Evolutionary conservation across 1,140 invertebrate genomes (phyloP), one percentile per base, ranked within the genome.

Genomic region (Macrosteles quadrilineatus): DNA sequence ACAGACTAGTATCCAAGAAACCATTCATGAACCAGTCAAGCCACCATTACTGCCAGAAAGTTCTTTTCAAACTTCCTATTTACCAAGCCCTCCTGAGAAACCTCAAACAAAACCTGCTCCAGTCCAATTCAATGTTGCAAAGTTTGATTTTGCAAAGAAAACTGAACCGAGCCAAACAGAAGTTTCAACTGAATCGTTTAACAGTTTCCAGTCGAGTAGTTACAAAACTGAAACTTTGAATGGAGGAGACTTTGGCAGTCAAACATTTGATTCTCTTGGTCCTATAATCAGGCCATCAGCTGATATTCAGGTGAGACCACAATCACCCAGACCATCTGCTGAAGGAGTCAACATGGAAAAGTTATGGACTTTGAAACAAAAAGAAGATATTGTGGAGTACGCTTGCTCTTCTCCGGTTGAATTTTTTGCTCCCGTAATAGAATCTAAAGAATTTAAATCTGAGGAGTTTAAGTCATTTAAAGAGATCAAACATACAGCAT

Each of bases 321-420:
- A 68, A 23, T 53, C 36, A n/a, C 55, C 55, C 9, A 59, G 55
- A 59, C 55, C 87, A 3, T 87, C 86, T 0, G 82, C 83, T 0
- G 86, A 88, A 76, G 86, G 79, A 1, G 71, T 88, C 62, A 80
- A 82, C 21, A 87, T 88, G 86, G 86, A 88, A 68, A 88, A 87
- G 76, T 76, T 86, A 0, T 88, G 87, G 80, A 63, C 78, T 21
- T 64, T 70, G 25, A 31, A 50, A 21, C 30, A 43, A 45, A 47
- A 43, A 55, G 17, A 55, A 57, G 55, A 59, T 23, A 29, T 59
- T 27, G 47, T 50, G 4, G 21, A n/a, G 17, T 19, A 9, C n/a
- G 3, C 47, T 19, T 14, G 4, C 14, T 14, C 4, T 36, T 36
- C 32, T 4, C 32, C 32, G 4, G 32, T 36, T 36, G 32, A 36